Conservation (phyloP, 92 coral and sea anemone genomes). For the Parazoanthus atlanticus region DNA sequence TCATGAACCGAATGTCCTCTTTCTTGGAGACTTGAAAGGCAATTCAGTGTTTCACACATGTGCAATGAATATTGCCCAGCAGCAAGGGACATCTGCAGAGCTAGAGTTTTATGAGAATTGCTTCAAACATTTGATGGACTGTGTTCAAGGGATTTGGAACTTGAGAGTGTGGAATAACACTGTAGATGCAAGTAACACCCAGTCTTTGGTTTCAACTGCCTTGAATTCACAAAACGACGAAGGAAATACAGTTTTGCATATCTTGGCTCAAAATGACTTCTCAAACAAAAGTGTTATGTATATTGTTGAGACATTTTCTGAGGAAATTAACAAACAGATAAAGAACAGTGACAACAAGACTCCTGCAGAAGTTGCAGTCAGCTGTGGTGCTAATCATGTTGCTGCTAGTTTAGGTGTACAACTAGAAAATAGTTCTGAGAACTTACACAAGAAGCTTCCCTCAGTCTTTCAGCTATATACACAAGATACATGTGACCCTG, state of each 20-base stretch:
- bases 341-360: conserved; percentile 9
- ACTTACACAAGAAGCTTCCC: conserved; percentile 32
- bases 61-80: conserved; percentile 19
- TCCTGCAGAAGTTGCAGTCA: conserved; percentile 34
- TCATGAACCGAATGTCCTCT: conserved; percentile 37
- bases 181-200: not conserved
- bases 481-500: conserved; percentile 13
- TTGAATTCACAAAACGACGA: conserved; percentile 37
- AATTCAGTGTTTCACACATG: conserved; percentile 36
- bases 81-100: conserved; percentile 27
- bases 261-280: conserved; percentile 24
- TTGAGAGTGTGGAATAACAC: conserved; percentile 1
- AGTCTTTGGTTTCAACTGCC: conserved; percentile 31
- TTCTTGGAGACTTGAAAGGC: conserved; percentile 28
- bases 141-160: not conserved
- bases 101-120: conserved; percentile 40
- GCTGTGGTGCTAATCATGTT: conserved; percentile 20
- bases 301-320: conserved; percentile 9
- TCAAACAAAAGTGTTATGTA: not conserved
- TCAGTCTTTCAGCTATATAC: conserved; percentile 34
- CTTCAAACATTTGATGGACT: conserved; percentile 25
- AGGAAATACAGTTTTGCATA: conserved; percentile 36
- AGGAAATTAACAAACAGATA: conserved; percentile 25
- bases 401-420: conserved; percentile 9
- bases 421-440: not conserved